Evolutionary conservation across 2,888 invertebrate genomes (phyloP).

Genomic region (Entomobrya multifasciata): DNA sequence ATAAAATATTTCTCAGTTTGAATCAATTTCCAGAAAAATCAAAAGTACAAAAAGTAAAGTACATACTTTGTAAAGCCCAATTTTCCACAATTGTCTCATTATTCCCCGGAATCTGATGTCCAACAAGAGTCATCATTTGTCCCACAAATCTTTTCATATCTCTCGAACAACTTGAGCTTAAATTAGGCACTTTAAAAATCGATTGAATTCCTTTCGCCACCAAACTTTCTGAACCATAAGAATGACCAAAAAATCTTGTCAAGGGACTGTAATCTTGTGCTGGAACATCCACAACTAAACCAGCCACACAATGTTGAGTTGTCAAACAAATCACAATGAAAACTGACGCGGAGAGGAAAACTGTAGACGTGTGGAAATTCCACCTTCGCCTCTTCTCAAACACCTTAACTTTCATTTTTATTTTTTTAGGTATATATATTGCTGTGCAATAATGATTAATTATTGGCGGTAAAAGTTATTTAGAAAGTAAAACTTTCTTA

Average conservation of each 20-base stretch:
- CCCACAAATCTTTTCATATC: constrained; percentile 37
- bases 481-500: background rate
- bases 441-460: too few species aligned
- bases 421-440: background rate
- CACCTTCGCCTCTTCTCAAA: background rate
- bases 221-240: constrained; percentile 21
- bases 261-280: background rate
- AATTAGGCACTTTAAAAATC: constrained; percentile 41
- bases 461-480: background rate
- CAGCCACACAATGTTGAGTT: background rate
- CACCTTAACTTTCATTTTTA: constrained; percentile 26
- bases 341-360: background rate
- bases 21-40: too few species aligned
- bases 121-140: constrained; percentile 27
- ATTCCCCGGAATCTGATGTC: background rate
- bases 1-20: background rate
- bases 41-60: too few species aligned
- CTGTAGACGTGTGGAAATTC: background rate
- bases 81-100: constrained; percentile 37
- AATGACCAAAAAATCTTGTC: constrained; percentile 13
- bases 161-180: constrained; percentile 54
- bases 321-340: background rate
- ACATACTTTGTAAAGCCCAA: constrained; percentile 73
- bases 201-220: constrained; percentile 12
- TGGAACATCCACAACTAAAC: background rate